These are phyloP conservation scores for Mormyrus lacerda DNA, from an alignment of 2,113 vertebrate species.

Conservation along the genomic window DNA sequence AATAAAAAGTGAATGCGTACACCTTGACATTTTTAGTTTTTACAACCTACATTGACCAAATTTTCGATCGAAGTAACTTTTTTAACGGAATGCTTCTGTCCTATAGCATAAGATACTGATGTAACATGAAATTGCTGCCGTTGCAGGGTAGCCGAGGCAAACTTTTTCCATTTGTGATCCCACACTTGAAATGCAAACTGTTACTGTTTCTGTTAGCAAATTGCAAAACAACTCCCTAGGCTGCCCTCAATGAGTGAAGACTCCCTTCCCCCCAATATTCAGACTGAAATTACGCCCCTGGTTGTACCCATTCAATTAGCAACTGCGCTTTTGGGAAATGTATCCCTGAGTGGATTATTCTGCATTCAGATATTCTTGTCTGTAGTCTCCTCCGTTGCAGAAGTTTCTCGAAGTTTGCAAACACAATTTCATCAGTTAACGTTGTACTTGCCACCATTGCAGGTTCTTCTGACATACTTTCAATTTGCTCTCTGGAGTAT, in stretches of 20 bases:
- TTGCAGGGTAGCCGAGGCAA: too few relatives aligned
- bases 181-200: background rate
- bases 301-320: too few relatives aligned
- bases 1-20: background rate
- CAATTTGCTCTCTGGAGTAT: background rate
- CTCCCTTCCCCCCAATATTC: too few relatives aligned
- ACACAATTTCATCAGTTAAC: background rate
- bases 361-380: background rate
- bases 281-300: too few relatives aligned
- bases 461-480: background rate
- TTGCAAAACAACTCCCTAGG: too few relatives aligned
- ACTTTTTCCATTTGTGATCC: background rate
- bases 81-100: background rate
- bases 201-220: background rate
- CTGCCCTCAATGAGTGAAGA: too few relatives aligned
- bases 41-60: background rate
- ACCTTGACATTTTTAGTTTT: background rate
- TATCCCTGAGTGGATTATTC: too few relatives aligned
- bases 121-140: too few relatives aligned
- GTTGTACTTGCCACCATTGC: background rate
- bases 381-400: background rate
- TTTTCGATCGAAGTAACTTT: background rate
- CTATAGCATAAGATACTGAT: background rate
- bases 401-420: background rate
- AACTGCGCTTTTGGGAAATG: too few relatives aligned